phyloP scores from a whole-genome alignment of 2,113 vertebrate genomes.

The Sterrhoptilus dennistouni region DNA sequence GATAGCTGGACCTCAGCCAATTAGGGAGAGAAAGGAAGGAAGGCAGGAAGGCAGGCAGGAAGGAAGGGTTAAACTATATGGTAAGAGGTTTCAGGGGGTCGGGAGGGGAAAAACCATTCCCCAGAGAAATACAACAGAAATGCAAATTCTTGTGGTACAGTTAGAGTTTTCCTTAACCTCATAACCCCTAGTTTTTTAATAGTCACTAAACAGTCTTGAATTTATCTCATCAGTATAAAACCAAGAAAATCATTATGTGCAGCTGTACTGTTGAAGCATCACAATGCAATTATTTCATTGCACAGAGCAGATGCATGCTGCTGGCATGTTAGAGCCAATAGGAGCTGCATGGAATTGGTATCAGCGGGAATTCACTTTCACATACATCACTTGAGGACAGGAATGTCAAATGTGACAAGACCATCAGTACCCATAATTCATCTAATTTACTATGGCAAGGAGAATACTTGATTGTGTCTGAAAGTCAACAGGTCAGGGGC shows the following conservation, averaged over 20 bases:
- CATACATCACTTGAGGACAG: constrained; percentile 6
- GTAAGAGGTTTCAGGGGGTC: too few relatives aligned
- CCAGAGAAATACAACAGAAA: background rate
- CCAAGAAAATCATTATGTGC: background rate
- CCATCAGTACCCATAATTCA: constrained; percentile 27
- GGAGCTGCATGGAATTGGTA: background rate
- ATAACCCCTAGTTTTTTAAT: too few relatives aligned
- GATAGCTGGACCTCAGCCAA: too few relatives aligned
- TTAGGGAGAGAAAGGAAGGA: too few relatives aligned
- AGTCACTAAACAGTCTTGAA: background rate
- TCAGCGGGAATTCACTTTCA: background rate
- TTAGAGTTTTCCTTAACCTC: background rate
- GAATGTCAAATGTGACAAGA: constrained; percentile 34
- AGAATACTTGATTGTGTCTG: background rate
- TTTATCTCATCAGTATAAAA: constrained; percentile 18
- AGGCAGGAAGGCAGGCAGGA: too few relatives aligned
- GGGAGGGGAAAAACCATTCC: too few relatives aligned
- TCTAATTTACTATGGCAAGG: constrained; percentile 21
- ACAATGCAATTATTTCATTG: background rate
- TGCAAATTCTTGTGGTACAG: background rate
- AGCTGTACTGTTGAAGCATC: background rate
- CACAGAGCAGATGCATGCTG: constrained; percentile 24
- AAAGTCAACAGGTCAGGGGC: constrained; percentile 40
- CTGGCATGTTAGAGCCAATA: background rate
- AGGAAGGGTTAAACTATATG: too few relatives aligned